These are phyloP conservation scores for Cettia cetti DNA, from an alignment of 2,113 vertebrate species.

Conservation along the genomic window DNA sequence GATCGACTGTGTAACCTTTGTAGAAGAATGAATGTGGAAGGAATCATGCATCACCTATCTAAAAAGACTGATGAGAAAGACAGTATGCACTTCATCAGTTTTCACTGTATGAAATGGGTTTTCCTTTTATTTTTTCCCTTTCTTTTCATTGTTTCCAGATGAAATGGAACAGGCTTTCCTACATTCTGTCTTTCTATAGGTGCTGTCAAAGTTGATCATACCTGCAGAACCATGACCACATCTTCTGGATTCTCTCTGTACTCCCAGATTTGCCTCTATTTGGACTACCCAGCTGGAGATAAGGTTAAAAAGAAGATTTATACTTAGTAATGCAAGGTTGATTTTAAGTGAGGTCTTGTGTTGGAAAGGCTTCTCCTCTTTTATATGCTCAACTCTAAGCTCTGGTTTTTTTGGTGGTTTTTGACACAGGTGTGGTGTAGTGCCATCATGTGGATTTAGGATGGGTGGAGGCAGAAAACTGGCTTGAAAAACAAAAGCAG, in stretches of 20 bases:
- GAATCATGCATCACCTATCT: neutral
- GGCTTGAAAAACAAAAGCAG: neutral
- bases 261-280: neutral
- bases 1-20: neutral
- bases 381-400: neutral
- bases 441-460: neutral
- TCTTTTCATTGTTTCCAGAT: neutral
- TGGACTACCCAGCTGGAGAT: neutral
- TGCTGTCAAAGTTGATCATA: neutral
- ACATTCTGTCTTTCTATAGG: neutral
- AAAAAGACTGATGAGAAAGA: neutral
- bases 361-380: neutral
- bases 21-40: neutral
- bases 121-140: neutral
- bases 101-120: neutral
- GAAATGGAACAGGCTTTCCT: neutral
- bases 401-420: neutral
- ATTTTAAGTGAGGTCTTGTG: neutral
- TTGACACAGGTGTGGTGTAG: neutral
- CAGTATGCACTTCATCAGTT: neutral
- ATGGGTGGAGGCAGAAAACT: neutral
- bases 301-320: neutral
- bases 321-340: neutral
- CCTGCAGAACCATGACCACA: neutral
- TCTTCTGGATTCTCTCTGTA: neutral